Conservation (phyloP, 1,140 invertebrate genomes). For the Grapholita molesta region DNA sequence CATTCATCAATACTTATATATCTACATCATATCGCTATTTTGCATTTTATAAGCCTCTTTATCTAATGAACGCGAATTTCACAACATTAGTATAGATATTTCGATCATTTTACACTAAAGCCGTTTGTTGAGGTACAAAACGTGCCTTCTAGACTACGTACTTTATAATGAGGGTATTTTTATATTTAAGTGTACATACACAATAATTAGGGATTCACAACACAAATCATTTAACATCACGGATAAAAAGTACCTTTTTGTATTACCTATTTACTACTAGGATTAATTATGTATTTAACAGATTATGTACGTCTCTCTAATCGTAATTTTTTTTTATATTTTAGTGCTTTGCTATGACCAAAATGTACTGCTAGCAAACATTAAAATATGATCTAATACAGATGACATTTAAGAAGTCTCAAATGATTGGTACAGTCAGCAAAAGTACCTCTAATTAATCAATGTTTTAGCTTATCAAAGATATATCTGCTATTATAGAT, state of each 20-base stretch:
- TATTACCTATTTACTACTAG: slow-evolving; percentile 5
- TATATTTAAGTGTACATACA: slow-evolving; percentile 50
- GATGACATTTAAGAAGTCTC: not conserved
- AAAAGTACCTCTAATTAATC: not conserved
- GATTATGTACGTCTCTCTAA: slow-evolving; percentile 1
- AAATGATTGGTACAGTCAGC: not conserved
- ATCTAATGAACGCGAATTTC: slow-evolving; percentile 4
- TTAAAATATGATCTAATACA: not conserved
- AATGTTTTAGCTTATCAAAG: slow-evolving; percentile 1
- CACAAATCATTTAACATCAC: slow-evolving; percentile 24
- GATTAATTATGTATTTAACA: slow-evolving; percentile 5
- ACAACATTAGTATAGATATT: not conserved
- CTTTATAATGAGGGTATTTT: slow-evolving; percentile 56
- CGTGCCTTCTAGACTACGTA: slow-evolving; percentile 59
- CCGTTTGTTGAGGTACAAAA: slow-evolving; percentile 58
- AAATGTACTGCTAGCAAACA: not conserved
- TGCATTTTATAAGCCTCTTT: not conserved
- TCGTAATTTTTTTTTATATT: not conserved
- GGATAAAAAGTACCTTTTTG: not conserved
- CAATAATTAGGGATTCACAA: slow-evolving; percentile 38
- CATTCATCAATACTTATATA: too few relatives aligned
- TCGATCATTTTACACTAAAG: slow-evolving; percentile 16
- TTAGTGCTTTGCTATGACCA: slow-evolving; percentile 13
- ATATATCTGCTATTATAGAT: slow-evolving; percentile 13
- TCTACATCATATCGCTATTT: slow-evolving; percentile 9